Base-by-base conservation (phyloP, 2,797 vertebrate genomes). In the Spea hammondii region DNA sequence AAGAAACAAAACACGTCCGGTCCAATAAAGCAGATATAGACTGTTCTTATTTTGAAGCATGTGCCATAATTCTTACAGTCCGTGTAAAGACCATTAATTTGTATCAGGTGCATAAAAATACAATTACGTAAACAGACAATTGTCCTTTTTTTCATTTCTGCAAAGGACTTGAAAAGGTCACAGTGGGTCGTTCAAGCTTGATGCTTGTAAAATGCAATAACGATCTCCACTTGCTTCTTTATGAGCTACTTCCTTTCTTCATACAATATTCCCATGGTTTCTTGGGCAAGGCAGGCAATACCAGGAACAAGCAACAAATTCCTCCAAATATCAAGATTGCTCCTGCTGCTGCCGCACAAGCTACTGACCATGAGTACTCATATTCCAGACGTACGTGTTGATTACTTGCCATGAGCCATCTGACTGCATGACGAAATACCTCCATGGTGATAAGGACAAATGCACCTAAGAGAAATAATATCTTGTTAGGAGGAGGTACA, bases 321-420 rank as follows among this genome's bases (percentile, higher is more conserved):
- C 94, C 93, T 0, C 88, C 94, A 0, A 95, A 70, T 76, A 96
- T 92, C 64, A 96, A 91, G 72, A 95, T 78, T 49, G 89, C 89
- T 70, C 92, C 92, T 0, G 95, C 94, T 0, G 90, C 92, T 67
- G 92, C 90, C 4, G 92, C 89, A 0, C 94, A 97, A 66, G 90
- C 91, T 84, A 95, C 90, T 0, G 96, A 97, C 95, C 95, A 96
- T 78, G 95, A 95, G 77, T 96, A 91, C 74, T 94, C 92, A 0
- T 95, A 93, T 83, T 93, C 86, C 65, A 96, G 88, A 0, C 92
- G 91, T 60, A 94, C 79, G 0, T 89, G 86, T 85, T 90, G 87
- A 78, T 93, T 91, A 2, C 90, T 93, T 84, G 86, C 89, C 83
- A 97, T 82, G 60, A 96, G 83, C 14, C 90, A 91, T 67, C 87